These are phyloP conservation scores for Drosophila mimica DNA, from an alignment of 2,888 invertebrate species.

Conservation along the genomic window DNA sequence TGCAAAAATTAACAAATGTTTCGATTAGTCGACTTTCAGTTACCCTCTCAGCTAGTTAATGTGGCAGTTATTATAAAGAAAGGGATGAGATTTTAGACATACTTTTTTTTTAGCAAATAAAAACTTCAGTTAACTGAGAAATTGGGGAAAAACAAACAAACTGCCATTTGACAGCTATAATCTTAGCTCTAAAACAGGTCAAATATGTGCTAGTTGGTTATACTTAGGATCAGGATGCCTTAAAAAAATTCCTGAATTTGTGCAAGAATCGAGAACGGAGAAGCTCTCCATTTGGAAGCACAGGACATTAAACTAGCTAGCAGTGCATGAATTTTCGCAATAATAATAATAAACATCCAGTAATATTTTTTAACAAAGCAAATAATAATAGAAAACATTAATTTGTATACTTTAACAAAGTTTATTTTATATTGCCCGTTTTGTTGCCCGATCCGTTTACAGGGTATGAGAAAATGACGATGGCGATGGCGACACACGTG, in stretches of 20 bases:
- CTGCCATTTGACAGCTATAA: too few species aligned
- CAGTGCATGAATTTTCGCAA: background rate
- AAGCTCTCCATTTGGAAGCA: background rate
- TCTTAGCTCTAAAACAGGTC: too few species aligned
- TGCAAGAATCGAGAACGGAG: background rate
- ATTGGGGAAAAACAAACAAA: background rate
- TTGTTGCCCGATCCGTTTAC: background rate
- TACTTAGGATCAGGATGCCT: too few species aligned
- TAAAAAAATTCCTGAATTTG: background rate
- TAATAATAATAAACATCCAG: background rate
- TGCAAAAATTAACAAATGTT: constrained; percentile 29
- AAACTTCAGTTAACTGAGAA: background rate
- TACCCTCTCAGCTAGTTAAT: background rate
- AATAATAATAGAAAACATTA: background rate
- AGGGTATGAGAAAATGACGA: constrained; percentile 13
- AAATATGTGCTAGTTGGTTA: too few species aligned
- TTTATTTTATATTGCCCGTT: background rate
- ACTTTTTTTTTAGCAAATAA: background rate
- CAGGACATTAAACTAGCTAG: background rate
- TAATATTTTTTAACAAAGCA: background rate
- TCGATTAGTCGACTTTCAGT: background rate
- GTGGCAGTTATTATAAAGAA: background rate
- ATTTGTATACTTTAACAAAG: background rate
- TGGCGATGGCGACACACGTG: constrained; percentile 23
- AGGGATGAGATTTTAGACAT: background rate